These are phyloP conservation scores for Acanthochromis polyacanthus DNA, from an alignment of 2,113 vertebrate species.

Conservation along the genomic window DNA sequence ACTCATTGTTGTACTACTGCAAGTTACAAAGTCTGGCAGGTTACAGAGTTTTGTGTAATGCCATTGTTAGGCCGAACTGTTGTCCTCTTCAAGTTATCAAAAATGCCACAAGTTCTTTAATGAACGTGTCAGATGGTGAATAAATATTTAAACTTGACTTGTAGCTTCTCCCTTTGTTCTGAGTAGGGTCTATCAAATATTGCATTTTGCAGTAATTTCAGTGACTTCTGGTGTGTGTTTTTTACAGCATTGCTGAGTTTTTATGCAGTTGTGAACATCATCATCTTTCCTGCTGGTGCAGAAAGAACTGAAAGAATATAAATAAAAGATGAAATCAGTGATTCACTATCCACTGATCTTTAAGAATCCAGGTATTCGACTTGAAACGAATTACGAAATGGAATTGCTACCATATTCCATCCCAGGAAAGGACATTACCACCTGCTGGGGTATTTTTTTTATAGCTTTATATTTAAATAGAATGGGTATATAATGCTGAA, in stretches of 20 bases:
- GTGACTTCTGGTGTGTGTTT: neutral
- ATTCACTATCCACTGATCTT: neutral
- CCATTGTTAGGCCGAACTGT: too few relatives aligned
- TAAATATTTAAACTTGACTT: neutral
- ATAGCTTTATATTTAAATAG: neutral
- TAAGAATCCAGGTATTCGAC: neutral
- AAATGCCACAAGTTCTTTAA: neutral
- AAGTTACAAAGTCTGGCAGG: neutral
- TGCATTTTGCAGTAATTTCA: neutral
- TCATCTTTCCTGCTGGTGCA: neutral
- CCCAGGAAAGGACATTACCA: neutral
- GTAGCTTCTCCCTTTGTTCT: neutral
- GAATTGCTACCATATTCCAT: neutral
- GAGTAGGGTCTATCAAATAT: neutral
- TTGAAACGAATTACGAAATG: neutral
- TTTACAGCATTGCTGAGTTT: neutral
- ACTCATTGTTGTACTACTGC: neutral
- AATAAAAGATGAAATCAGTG: neutral
- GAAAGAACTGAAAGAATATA: neutral
- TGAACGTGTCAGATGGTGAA: neutral
- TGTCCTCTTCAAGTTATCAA: neutral
- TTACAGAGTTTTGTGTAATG: neutral
- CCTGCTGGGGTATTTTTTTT: neutral
- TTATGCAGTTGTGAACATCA: neutral
- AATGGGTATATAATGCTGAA: neutral